These are phyloP conservation scores for Ectemnius lituratus DNA, from an alignment of 2,888 invertebrate genomes.

Conservation along the genomic window DNA sequence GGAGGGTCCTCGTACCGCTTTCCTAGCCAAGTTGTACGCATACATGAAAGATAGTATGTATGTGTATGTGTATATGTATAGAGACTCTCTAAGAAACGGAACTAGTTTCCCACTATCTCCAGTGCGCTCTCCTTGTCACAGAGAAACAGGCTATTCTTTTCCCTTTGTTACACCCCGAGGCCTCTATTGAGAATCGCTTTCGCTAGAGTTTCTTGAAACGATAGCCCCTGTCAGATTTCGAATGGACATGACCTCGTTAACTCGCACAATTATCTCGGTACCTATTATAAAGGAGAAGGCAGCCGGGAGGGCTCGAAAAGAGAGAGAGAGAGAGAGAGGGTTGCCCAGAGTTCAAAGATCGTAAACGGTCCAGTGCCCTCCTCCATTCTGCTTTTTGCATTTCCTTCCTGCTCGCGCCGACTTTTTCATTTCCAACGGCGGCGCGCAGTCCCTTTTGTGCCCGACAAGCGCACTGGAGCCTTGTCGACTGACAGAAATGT, in stretches of 20 bases:
- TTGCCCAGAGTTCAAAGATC: slow-evolving; percentile 27
- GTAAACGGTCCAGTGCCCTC: slow-evolving; percentile 13
- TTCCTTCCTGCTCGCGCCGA: slow-evolving; percentile 27
- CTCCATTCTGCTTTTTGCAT: slow-evolving; percentile 34
- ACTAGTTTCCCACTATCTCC: neutral
- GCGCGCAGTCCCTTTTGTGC: slow-evolving; percentile 30
- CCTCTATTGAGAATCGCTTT: slow-evolving; percentile 1
- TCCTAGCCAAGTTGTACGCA: neutral
- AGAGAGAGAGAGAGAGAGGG: no score
- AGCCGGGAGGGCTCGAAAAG: neutral
- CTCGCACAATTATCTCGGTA: slow-evolving; percentile 40
- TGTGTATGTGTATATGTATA: neutral
- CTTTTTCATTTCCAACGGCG: slow-evolving; percentile 42
- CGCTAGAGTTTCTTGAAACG: neutral
- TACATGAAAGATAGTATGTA: neutral
- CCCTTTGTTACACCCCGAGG: neutral
- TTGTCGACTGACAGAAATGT: slow-evolving; percentile 51
- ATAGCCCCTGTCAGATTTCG: neutral
- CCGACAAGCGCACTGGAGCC: slow-evolving; percentile 31
- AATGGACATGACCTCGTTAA: slow-evolving; percentile 37
- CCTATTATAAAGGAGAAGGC: slow-evolving; percentile 15
- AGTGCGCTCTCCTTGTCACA: no score
- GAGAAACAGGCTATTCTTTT: no score
- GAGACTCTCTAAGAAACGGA: neutral
- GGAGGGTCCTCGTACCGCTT: neutral